Base-by-base conservation (phyloP, 2,888 invertebrate species). In the Anorthoa munda region DNA sequence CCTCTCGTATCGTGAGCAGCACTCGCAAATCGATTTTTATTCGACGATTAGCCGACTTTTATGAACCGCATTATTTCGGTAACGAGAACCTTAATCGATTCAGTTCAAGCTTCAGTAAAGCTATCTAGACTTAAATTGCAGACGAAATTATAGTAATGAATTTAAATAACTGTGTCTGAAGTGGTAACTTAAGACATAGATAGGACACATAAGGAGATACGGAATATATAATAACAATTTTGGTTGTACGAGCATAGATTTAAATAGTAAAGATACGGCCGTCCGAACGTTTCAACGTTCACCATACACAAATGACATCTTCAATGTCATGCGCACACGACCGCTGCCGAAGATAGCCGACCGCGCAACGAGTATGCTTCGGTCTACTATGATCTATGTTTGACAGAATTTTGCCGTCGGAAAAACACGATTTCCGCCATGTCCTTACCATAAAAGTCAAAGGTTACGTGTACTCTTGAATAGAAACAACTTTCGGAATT, bases 21-120 rank as follows among this genome's bases (percentile, higher is more conserved):
- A 55, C 26, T 77, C 56, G 46, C 72, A 51, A 75, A 83, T 84
- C 85, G 82, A 84, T 84, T 75, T 83, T 76, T 84, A 84, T 84
- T 73, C 72, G 71, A 11, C 75, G 75, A 82, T 83, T 85, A 84
- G 66, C 26, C 69, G 73, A 76, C 53, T 84, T 71, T 75, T 76
- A 81, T 83, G 58, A 53, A 64, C 65, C 82, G 59, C 75, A 67
- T 76, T 83, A 85, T 82, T 83, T 79, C 66, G 69, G 51, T 73
- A 82, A 66, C 79, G 74, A 73, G 72, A 72, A 31, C 68, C 66
- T 61, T 71, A 80, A 83, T 69, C 74, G 75, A 72, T 69, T 63
- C 66, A 55, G 50, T 63, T 71, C 51, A 56, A 51, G 48, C 15
- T 66, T 21, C 51, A 55, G 48, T 66, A 58, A 70, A 75, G 68